Evolutionary conservation across 2,113 vertebrate species (phyloP), one percentile per base, ranked within the genome.

Genomic region (Sterna hirundo): DNA sequence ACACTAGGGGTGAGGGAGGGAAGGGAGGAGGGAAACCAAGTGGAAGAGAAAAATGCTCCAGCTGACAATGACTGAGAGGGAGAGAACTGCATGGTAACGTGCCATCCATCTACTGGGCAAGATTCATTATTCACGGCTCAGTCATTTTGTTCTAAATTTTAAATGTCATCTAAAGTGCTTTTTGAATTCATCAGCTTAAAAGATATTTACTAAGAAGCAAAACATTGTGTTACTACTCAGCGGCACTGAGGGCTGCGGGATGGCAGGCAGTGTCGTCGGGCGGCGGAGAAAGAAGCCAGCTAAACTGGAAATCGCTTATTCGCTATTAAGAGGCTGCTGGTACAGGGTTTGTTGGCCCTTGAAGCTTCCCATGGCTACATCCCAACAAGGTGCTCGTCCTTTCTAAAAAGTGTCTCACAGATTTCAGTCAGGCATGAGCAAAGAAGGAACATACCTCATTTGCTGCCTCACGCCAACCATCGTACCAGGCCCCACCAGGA

Each of bases 31-130:
- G 61, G 65, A 93, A 90, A 57, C 51, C 47, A 90, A 93, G 66
- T 34, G 70, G 72, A 86, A 93, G 84, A 94, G 86, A 86, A 86
- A 95, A 96, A 79, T 40, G 77, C 54, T 87, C 93, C 74, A 55
- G 57, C 40, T 97, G 94, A 95, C 92, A 96, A 18, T 89, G 95
- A 97, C 90, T 42, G 94, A 97, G 94, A 92, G 70, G 64, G 88
- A 76, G 57, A 95, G 90, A 87, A 88, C 0, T 65, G 88, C 81
- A 87, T 2, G 9, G 92, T 52, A 96, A 93, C 9, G 1, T 77
- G 85, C 47, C 78, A 96, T 96, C 96, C 94, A 80, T 97, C 96
- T 94, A 71, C 58, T 34, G 74, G 83, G 86, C 74, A 61, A 93
- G 86, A 93, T 80, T 92, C 92, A 92, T 97, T 93, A 96, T 76